Percentiles rank a stretch among this genome's conserved stretches.
Conservation (phyloP, 2,797 vertebrate genomes). For the Epinephelus malabaricus region DNA sequence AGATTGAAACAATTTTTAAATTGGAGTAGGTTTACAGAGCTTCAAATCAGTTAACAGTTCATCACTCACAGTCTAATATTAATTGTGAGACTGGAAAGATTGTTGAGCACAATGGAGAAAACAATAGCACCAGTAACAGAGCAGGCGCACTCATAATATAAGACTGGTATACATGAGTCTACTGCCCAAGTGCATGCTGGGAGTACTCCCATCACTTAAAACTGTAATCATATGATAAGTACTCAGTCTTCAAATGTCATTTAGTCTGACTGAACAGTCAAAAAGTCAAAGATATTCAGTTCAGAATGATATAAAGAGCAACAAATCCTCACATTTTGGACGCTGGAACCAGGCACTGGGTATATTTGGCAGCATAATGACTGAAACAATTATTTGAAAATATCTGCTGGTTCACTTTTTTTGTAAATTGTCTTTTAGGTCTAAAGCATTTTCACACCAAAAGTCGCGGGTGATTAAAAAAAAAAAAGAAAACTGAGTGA, state of each 20-base stretch:
- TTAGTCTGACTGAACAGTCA: not conserved
- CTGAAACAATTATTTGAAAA: not conserved
- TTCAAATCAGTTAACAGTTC: not conserved
- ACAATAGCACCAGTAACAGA: not conserved
- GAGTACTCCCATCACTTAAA: not conserved
- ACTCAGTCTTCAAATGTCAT: not conserved
- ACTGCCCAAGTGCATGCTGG: slow-evolving; percentile 3
- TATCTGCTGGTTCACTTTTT: too few relatives aligned
- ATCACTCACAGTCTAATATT: not conserved
- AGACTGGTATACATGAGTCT: not conserved
- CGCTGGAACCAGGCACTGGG: not conserved
- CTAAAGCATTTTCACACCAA: not conserved
- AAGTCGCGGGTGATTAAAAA: not conserved
- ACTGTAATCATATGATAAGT: not conserved
- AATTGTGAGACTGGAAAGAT: not conserved
- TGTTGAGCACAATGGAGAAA: not conserved
- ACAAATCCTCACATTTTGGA: not conserved
- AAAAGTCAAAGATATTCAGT: not conserved
- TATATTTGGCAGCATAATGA: not conserved
- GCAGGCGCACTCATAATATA: not conserved
- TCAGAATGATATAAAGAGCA: not conserved
- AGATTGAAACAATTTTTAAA: not conserved
- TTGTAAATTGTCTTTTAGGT: too few relatives aligned
- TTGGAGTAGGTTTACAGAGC: not conserved
- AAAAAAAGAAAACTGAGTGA: not conserved